These are phyloP conservation scores for Charaxes varanes DNA, from an alignment of 1,140 invertebrate species.

Conservation along the genomic window DNA sequence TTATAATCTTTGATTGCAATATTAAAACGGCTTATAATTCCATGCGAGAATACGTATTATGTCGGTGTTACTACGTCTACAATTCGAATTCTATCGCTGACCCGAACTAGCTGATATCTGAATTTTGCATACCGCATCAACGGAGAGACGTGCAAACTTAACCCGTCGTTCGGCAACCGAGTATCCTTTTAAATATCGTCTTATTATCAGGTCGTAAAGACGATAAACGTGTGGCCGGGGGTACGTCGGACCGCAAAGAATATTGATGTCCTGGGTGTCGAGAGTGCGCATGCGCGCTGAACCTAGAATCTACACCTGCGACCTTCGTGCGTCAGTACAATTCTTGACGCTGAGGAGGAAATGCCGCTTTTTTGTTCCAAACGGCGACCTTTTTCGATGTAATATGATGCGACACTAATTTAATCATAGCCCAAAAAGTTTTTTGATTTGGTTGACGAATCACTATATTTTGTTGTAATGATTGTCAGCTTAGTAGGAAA, in stretches of 20 bases:
- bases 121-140: constrained; percentile 48
- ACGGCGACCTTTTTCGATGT: no score
- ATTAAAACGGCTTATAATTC: background rate
- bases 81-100: constrained; percentile 2
- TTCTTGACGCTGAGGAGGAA: constrained; percentile 1
- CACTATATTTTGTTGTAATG: no score
- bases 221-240: constrained; percentile 16
- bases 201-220: constrained; percentile 20
- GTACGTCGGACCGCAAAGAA: constrained; percentile 10
- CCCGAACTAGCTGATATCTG: constrained; percentile 28
- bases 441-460: no score
- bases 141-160: constrained; percentile 26
- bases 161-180: background rate
- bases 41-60: background rate
- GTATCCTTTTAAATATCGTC: background rate
- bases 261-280: constrained; percentile 22
- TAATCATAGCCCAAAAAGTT: no score
- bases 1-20: background rate
- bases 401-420: no score
- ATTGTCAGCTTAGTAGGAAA: no score
- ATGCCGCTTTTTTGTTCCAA: no score
- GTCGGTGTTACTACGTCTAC: background rate
- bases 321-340: constrained; percentile 26
- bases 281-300: constrained; percentile 46
- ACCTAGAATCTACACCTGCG: constrained; percentile 35